Evolutionary conservation across 2,888 invertebrate species (phyloP), one percentile per base, ranked within the genome.

Genomic region (Lochmaea crataegi): DNA sequence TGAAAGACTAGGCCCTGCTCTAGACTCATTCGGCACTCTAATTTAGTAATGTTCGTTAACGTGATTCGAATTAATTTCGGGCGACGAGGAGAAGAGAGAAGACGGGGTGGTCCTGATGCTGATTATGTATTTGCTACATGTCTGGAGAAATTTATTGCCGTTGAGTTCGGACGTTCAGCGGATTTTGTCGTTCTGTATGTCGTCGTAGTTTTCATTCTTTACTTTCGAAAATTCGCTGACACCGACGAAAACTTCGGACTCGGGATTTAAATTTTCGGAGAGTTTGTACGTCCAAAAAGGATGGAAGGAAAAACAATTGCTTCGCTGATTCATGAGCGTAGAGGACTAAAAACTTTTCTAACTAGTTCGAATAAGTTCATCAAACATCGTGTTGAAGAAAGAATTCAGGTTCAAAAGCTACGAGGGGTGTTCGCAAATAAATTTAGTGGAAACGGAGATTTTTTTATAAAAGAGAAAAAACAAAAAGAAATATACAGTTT

Each of bases 61-160:
- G 85, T 85, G 86, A 86, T 85, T 83, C 85, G 86, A 85, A 86
- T 86, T 86, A 86, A 86, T 86, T 85, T 83, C 80, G 81, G 83
- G 83, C 79, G 76, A 78, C 78, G 78, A 77, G 75, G 70, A 63
- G 61, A 63, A n/a, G n/a, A n/a, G 61, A 61, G 41, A 18, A 42
- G 60, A 18, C 56, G 64, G 51, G 56, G 69, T 38, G 42, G 61
- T 60, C 68, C 76, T 76, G 74, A 74, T 78, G 82, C 84, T 84
- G 85, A 86, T 86, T 85, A 85, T 83, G 85, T 85, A 85, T 85
- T 86, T 84, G 85, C 84, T 83, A 81, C 85, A 84, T 85, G 85
- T 84, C 85, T 84, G 81, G 79, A 38, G 77, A 81, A 85, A 86
- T 86, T 85, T 85, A 85, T 84, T 77, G 80, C 79, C 53, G 65